phyloP scores from a whole-genome alignment of 37 sponge, comb jelly and placozoan genomes.

The Mnemiopsis leidyi region DNA sequence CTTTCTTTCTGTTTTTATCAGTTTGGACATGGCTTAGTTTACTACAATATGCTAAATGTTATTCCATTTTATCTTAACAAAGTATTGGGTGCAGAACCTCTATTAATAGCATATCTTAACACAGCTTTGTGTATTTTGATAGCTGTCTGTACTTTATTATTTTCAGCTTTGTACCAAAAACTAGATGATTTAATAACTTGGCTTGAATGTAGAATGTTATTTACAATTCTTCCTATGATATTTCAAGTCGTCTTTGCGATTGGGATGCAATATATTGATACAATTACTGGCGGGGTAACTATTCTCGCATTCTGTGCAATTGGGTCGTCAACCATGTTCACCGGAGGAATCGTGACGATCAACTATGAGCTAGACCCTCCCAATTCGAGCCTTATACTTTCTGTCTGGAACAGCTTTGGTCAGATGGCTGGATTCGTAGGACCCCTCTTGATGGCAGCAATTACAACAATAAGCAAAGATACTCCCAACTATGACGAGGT shows the following conservation, averaged over 20 bases:
- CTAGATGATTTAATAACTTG: not conserved
- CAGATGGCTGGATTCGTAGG: conserved; percentile 43
- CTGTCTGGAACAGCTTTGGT: not conserved
- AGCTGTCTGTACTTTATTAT: not conserved
- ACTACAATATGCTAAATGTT: not conserved
- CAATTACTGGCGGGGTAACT: not conserved
- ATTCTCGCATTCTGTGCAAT: not conserved
- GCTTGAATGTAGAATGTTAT: not conserved
- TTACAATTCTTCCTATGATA: conserved; percentile 24
- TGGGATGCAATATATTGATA: not conserved
- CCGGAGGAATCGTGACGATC: not conserved
- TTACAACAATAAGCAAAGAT: not conserved
- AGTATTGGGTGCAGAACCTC: not conserved
- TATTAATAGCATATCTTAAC: not conserved
- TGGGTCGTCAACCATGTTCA: not conserved
- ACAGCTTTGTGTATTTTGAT: not conserved
- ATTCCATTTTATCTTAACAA: conserved; percentile 6
- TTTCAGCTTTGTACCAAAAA: not conserved
- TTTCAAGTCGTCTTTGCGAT: not conserved
- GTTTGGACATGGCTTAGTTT: not conserved
- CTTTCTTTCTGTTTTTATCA: not conserved
- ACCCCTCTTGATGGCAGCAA: conserved; percentile 8
- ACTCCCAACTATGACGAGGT: not conserved
- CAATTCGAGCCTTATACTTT: not conserved
- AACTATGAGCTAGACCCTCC: conserved; percentile 25